Evolutionary conservation across 35 echinoderm and acorn worm genomes (phyloP), one percentile per base, ranked within the genome.

Genomic region (Anneissia japonica): DNA sequence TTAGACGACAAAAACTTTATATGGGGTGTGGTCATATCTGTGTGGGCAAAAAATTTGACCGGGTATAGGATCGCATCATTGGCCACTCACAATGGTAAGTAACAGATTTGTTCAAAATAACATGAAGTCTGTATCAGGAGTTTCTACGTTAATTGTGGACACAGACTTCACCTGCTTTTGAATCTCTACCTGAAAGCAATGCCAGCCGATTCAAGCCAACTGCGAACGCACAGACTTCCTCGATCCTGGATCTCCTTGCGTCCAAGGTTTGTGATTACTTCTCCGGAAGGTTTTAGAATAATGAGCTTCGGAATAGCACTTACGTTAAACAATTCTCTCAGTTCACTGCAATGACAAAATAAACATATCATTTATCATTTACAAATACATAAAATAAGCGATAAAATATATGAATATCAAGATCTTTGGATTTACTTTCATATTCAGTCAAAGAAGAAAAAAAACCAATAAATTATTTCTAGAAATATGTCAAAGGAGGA

Each of bases 251-350:
- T 80, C 80, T 83, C 80, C 35, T 82, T 89, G 16, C 87, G 79
- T 3, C 80, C 87, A 16, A 32, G 80, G 39, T 75, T 64, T 56
- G 87, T 75, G 37, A 89, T 89, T 0, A 89, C 73, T 36, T 89
- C 36, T 23, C 87, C 79, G 40, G 43, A 31, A 35, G 46, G 78
- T 21, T 79, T 82, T 17, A 89, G 1, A 32, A 89, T n/a, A 23
- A 89, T 74, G n/a, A 89, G 81, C 35, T 82, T 89, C 34, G 87
- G 87, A 32, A 89, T 80, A 34, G 80, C 78, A 38, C n/a, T 46
- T 26, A 89, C 74, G 72, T 89, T 74, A 45, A 82, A 89, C 64
- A 73, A 39, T 34, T 74, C 79, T 72, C 29, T 83, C 12, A 89
- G 80, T 32, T 89, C 87, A 83, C 87, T 89, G 78, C 21, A 89